Percentiles rank a stretch among this genome's conserved stretches.
Evolutionary conservation across 2,113 vertebrate genomes (phyloP).

Genomic region (Ornithorhynchus anatinus): DNA sequence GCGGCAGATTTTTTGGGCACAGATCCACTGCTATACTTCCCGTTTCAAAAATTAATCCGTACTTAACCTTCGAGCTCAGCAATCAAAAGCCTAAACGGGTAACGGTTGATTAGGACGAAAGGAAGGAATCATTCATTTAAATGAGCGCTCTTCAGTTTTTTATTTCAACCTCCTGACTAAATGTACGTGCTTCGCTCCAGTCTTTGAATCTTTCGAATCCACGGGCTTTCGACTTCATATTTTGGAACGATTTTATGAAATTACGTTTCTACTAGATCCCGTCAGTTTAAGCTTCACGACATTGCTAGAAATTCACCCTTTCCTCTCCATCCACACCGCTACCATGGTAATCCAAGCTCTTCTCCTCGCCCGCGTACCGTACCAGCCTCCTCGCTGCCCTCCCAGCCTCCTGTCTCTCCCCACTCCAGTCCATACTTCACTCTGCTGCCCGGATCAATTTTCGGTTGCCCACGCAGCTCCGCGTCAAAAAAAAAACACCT

Average conservation of each 20-base stretch:
- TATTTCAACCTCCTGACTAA: conserved; percentile 21
- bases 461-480: background rate
- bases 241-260: conserved; percentile 34
- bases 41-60: conserved; percentile 9
- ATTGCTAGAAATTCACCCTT: too few species aligned
- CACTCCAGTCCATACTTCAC: background rate
- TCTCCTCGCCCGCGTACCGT: too few species aligned
- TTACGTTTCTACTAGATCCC: background rate
- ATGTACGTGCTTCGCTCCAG: conserved; percentile 15
- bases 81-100: conserved; percentile 7
- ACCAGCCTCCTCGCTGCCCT: too few species aligned
- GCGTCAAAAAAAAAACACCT: too few species aligned
- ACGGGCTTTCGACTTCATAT: conserved; percentile 34
- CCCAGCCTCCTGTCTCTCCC: too few species aligned
- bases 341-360: too few species aligned
- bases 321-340: too few species aligned
- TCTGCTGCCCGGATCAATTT: too few species aligned
- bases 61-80: conserved; percentile 17
- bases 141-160: background rate
- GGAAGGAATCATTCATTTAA: conserved; percentile 17
- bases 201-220: conserved; percentile 13
- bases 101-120: conserved; percentile 3
- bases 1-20: conserved; percentile 23
- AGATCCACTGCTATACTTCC: background rate
- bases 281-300: too few species aligned